Conservation (phyloP, 2,797 vertebrate genomes). For the Phaenicophaeus curvirostris region DNA sequence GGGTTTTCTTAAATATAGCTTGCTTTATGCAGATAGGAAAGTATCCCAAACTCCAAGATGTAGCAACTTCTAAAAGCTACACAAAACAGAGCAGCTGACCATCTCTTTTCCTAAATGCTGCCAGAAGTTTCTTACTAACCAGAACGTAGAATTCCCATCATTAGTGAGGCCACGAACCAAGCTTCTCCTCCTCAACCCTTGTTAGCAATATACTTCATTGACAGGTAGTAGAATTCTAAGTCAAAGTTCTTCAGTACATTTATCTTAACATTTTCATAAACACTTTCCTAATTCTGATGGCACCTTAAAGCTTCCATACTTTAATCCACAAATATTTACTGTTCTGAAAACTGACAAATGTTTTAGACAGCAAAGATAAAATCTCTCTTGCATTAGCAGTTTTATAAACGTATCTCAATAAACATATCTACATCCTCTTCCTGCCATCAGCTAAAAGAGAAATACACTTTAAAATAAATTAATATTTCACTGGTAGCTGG, state of each 20-base stretch:
- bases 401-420: not conserved
- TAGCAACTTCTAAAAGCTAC: not conserved
- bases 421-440: not conserved
- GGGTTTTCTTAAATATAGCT: not conserved
- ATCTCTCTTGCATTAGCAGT: not conserved
- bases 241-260: not conserved
- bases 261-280: not conserved
- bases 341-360: not conserved
- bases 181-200: not conserved
- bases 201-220: not conserved
- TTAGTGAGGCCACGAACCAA: not conserved
- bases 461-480: not conserved
- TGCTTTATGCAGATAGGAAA: not conserved
- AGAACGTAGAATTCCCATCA: not conserved
- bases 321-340: not conserved
- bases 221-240: not conserved
- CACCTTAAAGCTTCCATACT: not conserved
- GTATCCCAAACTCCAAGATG: not conserved
- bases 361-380: not conserved
- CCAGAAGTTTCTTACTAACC: not conserved
- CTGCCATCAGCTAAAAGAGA: not conserved
- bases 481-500: not conserved
- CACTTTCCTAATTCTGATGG: not conserved
- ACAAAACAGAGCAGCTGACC: not conserved
- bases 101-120: not conserved